These are phyloP conservation scores for Falcunculus frontatus DNA, from an alignment of 2,113 vertebrate genomes.

Conservation along the genomic window DNA sequence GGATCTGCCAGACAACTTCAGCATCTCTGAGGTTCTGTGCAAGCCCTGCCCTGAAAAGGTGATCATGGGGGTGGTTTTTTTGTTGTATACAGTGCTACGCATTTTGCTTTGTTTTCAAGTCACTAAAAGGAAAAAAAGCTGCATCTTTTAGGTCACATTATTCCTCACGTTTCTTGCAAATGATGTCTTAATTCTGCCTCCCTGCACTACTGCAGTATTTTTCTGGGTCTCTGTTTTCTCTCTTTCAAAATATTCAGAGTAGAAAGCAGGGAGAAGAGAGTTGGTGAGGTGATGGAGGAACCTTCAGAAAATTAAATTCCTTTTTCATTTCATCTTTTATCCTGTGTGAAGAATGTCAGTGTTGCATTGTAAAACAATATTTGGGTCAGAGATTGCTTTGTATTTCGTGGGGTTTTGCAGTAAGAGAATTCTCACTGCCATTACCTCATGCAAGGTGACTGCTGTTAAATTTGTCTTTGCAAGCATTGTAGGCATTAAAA, in stretches of 20 bases:
- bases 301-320: neutral
- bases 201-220: neutral
- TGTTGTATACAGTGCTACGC: too few relatives aligned
- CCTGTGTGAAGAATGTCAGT: neutral
- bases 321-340: neutral
- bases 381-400: neutral
- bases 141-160: neutral
- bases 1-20: neutral
- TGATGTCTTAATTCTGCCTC: neutral
- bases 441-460: neutral
- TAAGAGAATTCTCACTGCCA: neutral
- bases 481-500: neutral
- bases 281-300: neutral
- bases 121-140: neutral
- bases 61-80: neutral
- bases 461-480: neutral
- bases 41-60: neutral
- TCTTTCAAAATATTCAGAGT: neutral
- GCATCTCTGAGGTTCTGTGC: neutral
- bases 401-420: neutral
- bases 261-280: neutral
- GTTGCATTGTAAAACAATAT: neutral
- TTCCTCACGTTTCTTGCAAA: neutral
- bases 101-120: neutral
- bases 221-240: neutral